Conservation (phyloP, 2,888 invertebrate species). For the Aspidiotus destructor region DNA sequence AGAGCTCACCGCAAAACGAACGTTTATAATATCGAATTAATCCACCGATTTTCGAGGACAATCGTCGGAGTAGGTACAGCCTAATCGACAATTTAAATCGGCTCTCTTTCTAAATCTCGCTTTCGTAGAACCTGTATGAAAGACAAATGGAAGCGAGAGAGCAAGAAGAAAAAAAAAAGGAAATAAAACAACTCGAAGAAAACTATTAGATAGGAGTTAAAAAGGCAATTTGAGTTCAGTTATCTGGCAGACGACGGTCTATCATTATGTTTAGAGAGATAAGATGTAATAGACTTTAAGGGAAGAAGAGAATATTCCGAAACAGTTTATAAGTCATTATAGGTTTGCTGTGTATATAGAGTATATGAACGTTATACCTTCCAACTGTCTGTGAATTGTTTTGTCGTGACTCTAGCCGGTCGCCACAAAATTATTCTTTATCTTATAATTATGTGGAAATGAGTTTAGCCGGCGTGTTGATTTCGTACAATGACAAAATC, state of each 20-base stretch:
- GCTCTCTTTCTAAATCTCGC: background rate
- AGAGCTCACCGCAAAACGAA: background rate
- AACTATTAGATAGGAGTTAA: conserved; percentile 24
- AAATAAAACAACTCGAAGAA: conserved; percentile 3
- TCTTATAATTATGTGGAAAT: conserved; percentile 31
- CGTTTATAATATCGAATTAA: background rate
- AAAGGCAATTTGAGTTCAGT: conserved; percentile 28
- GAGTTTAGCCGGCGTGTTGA: conserved; percentile 23
- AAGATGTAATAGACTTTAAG: conserved; percentile 27
- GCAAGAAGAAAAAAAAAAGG: background rate
- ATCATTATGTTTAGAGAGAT: conserved; percentile 26
- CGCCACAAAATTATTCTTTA: conserved; percentile 26
- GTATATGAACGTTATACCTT: conserved; percentile 21
- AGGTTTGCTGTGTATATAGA: conserved; percentile 9
- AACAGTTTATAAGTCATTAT: conserved; percentile 32
- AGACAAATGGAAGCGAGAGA: background rate
- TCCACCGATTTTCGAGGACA: background rate
- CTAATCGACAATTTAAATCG: background rate
- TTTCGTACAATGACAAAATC: conserved; percentile 28
- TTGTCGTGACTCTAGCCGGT: conserved; percentile 26
- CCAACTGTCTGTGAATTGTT: conserved; percentile 29
- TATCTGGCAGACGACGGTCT: conserved; percentile 28
- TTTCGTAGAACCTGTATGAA: too few relatives aligned
- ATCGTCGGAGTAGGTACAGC: background rate
- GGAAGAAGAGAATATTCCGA: conserved; percentile 11